Conservation (phyloP, 2,888 invertebrate genomes). For the Drosophila macrothrix region DNA sequence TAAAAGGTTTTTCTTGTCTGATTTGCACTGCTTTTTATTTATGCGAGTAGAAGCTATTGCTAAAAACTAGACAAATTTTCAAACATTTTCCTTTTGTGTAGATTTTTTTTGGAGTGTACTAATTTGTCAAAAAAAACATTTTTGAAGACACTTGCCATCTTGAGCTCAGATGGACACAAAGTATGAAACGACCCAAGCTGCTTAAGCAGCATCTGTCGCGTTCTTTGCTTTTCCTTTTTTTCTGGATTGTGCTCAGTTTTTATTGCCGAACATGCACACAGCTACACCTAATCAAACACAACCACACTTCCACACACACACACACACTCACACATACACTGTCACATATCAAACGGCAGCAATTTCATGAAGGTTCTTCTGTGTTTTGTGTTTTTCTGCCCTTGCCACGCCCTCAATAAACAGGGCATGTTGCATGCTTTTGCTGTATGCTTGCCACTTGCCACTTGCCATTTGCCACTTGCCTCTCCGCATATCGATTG, state of each 20-base stretch:
- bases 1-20: too few relatives aligned
- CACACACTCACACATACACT: constrained; percentile 15
- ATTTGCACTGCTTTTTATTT: neutral
- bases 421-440: constrained; percentile 3
- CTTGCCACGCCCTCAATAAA: constrained; percentile 32
- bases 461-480: constrained; percentile 8
- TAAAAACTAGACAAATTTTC: neutral
- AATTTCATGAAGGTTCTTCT: constrained; percentile 20
- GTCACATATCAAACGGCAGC: constrained; percentile 44
- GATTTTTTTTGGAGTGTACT: neutral
- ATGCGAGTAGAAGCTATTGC: neutral
- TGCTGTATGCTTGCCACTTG: constrained; percentile 3
- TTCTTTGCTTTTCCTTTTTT: constrained; percentile 14
- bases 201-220: constrained; percentile 38
- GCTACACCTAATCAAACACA: constrained; percentile 24
- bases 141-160: neutral
- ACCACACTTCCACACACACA: constrained; percentile 13
- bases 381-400: constrained; percentile 1
- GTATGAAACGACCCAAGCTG: constrained; percentile 15
- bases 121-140: neutral
- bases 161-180: neutral
- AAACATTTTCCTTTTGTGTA: neutral
- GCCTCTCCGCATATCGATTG: constrained; percentile 59
- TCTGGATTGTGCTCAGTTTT: constrained; percentile 37
- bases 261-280: constrained; percentile 46